phyloP scores from a whole-genome alignment of 2,797 vertebrate genomes.

The Lutjanus argentimaculatus region DNA sequence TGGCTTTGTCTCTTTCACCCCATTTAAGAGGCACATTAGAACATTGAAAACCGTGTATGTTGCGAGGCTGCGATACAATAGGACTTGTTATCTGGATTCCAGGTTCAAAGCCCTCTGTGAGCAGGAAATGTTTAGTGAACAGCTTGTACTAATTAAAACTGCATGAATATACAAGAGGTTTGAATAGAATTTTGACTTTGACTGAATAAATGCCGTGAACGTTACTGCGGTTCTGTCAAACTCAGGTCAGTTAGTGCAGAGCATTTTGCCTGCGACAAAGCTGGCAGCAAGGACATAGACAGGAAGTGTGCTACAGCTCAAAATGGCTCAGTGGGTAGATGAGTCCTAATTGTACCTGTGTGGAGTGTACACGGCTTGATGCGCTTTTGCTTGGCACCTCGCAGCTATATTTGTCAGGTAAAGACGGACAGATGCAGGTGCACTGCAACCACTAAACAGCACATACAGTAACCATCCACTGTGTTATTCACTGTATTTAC shows the following conservation, averaged over 20 bases:
- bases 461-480: slow-evolving; percentile 5
- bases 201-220: slow-evolving; percentile 16
- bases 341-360: slow-evolving; percentile 53
- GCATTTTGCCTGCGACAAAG: slow-evolving; percentile 8
- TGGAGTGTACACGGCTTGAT: slow-evolving; percentile 11
- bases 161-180: neutral
- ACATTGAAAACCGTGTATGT: slow-evolving; percentile 7
- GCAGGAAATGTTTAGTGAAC: slow-evolving; percentile 5
- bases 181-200: slow-evolving; percentile 13
- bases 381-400: slow-evolving; percentile 17
- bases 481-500: slow-evolving; percentile 21
- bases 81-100: neutral
- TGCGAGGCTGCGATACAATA: neutral
- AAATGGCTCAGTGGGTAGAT: slow-evolving; percentile 45
- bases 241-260: slow-evolving; percentile 15
- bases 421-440: slow-evolving; percentile 51
- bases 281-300: slow-evolving; percentile 26
- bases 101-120: slow-evolving; percentile 2
- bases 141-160: neutral
- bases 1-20: neutral
- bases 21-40: neutral
- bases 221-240: slow-evolving; percentile 8
- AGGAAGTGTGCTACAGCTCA: slow-evolving; percentile 14
- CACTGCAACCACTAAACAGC: neutral
- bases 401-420: slow-evolving; percentile 52